A percentile compares a stretch with the other conserved stretches of the same genome.
Conservation (phyloP, 2,888 invertebrate genomes). For the Trichacis sp. region DNA sequence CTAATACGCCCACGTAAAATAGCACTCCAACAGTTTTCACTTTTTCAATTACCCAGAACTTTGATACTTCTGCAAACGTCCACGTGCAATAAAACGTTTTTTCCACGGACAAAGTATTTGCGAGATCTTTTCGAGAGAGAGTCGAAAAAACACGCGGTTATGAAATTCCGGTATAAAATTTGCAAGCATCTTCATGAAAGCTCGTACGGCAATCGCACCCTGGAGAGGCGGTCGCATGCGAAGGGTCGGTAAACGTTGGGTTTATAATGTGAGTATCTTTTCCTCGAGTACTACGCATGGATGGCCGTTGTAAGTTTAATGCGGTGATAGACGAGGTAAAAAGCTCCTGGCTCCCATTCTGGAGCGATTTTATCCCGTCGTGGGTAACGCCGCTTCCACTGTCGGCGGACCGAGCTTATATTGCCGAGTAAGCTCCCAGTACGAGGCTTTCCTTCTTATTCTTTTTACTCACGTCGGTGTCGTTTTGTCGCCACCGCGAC, state of each 20-base stretch:
- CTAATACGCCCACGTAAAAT: too few species aligned
- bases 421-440: conserved; percentile 47
- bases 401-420: conserved; percentile 30
- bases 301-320: conserved; percentile 31
- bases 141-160: too few species aligned
- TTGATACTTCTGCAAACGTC: neutral
- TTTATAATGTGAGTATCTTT: conserved; percentile 25
- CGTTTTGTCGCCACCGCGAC: conserved; percentile 37
- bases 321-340: conserved; percentile 37
- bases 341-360: conserved; percentile 29
- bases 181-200: conserved; percentile 4
- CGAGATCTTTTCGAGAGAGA: too few species aligned
- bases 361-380: conserved; percentile 37
- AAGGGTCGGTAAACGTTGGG: conserved; percentile 17
- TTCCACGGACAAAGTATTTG: neutral
- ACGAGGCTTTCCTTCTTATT: conserved; percentile 26
- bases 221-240: conserved; percentile 2
- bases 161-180: neutral
- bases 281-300: conserved; percentile 24
- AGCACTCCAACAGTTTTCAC: too few species aligned
- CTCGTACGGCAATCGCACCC: conserved; percentile 1
- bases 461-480: conserved; percentile 26
- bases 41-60: too few species aligned
- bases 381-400: conserved; percentile 1
- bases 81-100: neutral